Evolutionary conservation across 2,113 vertebrate genomes (phyloP).

Genomic region (Microcebus murinus): DNA sequence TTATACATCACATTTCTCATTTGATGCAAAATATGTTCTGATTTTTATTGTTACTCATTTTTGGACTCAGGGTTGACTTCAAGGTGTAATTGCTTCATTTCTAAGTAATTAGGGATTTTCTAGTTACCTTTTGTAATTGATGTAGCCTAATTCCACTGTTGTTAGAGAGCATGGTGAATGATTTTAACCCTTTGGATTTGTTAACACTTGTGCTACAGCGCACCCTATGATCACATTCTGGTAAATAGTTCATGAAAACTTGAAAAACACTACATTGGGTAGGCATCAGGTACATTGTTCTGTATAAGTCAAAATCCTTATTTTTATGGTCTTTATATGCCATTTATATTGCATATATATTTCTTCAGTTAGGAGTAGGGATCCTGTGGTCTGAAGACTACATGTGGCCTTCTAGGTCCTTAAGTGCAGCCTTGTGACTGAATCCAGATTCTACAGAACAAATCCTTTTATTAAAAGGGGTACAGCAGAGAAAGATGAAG

Average conservation of each 20-base stretch:
- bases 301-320: not conserved
- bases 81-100: not conserved
- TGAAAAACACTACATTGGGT: not conserved
- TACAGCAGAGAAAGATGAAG: too few species aligned
- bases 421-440: too few species aligned
- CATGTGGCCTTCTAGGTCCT: too few species aligned
- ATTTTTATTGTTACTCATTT: not conserved
- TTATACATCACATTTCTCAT: not conserved
- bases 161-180: not conserved
- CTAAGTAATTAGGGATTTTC: not conserved
- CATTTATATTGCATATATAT: not conserved
- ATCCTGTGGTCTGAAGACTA: too few species aligned
- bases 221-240: not conserved
- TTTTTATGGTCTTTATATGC: not conserved
- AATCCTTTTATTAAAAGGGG: too few species aligned
- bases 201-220: not conserved
- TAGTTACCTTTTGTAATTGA: not conserved
- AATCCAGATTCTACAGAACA: too few species aligned
- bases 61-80: not conserved
- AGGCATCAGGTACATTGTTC: not conserved
- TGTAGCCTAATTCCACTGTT: not conserved
- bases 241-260: not conserved
- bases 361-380: not conserved
- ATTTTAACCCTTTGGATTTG: not conserved
- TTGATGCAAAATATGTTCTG: not conserved